Evolutionary conservation across 2,888 invertebrate species (phyloP), one percentile per base, ranked within the genome.

Genomic region (Sceliomorpha sp.): DNA sequence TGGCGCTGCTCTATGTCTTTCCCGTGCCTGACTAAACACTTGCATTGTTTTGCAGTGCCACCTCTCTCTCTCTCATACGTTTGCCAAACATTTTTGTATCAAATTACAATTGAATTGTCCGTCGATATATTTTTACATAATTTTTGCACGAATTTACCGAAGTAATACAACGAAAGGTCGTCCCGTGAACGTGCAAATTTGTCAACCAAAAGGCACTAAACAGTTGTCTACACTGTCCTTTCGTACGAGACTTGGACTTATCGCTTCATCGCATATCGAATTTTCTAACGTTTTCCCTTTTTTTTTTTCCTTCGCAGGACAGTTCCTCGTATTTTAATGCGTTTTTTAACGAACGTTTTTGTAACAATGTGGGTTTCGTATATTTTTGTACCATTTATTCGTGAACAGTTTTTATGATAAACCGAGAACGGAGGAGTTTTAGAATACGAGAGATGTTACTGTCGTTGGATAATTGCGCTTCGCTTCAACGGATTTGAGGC

Each of bases 1-100:
- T 90, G 76, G 85, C 85, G 77, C 79, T 90, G 73, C 88, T 90
- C 72, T 87, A 89, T 73, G 75, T 87, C 45, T 90, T 88, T 80
- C 90, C 90, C 48, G 85, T 90, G 55, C 89, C 90, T 40, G 86
- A 89, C 71, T 90, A 87, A 83, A 75, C 17, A 34, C 47, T 56
- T 24, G 29, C 40, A 59, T 58, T 50, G 9, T 34, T 14, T 34
- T 15, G 17, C 14, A 39, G 40, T 42, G 24, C 40, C 15, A 47
- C 13, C 48, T 63, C 63, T 63, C 53, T n/a, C n/a, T n/a, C n/a
- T n/a, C n/a, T n/a, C n/a, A n/a, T n/a, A n/a, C n/a, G 34, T 47
- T 51, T 59, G 37, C 37, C n/a, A n/a, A n/a, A n/a, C n/a, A 56
- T n/a, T 42, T 20, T 20, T 42, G 20, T 9, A 3, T 10, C 4